phyloP scores from a whole-genome alignment of 2,888 invertebrate species.

The Tenodera sinensis region DNA sequence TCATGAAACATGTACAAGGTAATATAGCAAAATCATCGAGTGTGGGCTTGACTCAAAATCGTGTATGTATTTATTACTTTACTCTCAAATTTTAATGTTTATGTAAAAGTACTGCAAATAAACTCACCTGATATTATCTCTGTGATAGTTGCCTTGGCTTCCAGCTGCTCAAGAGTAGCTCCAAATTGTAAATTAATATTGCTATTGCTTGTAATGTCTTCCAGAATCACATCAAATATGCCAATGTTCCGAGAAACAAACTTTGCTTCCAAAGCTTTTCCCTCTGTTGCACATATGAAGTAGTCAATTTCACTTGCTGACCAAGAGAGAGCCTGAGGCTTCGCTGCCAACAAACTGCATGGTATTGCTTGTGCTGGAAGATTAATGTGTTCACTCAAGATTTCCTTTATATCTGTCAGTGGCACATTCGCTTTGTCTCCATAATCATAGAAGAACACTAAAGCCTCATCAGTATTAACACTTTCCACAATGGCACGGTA shows the following conservation, averaged over 20 bases:
- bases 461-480: slow-evolving; percentile 18
- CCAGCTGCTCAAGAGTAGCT: neutral
- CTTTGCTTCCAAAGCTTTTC: slow-evolving; percentile 38
- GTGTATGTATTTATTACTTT: too few relatives aligned
- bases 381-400: slow-evolving; percentile 1
- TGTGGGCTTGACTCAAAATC: too few relatives aligned
- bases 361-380: slow-evolving; percentile 18
- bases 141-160: neutral
- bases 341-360: slow-evolving; percentile 9
- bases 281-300: slow-evolving; percentile 35
- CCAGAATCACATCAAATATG: slow-evolving; percentile 37
- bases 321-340: slow-evolving; percentile 27
- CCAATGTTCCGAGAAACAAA: slow-evolving; percentile 38
- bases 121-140: too few relatives aligned
- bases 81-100: too few relatives aligned
- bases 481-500: slow-evolving; percentile 35
- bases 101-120: too few relatives aligned
- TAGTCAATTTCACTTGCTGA: slow-evolving; percentile 31
- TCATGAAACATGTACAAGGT: too few relatives aligned
- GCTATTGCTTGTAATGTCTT: slow-evolving; percentile 23
- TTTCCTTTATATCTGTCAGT: slow-evolving; percentile 27
- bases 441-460: slow-evolving; percentile 37
- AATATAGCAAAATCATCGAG: too few relatives aligned
- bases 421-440: slow-evolving; percentile 35
- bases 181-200: slow-evolving; percentile 24